Conservation (phyloP, 2,113 vertebrate species). For the Mirounga angustirostris region DNA sequence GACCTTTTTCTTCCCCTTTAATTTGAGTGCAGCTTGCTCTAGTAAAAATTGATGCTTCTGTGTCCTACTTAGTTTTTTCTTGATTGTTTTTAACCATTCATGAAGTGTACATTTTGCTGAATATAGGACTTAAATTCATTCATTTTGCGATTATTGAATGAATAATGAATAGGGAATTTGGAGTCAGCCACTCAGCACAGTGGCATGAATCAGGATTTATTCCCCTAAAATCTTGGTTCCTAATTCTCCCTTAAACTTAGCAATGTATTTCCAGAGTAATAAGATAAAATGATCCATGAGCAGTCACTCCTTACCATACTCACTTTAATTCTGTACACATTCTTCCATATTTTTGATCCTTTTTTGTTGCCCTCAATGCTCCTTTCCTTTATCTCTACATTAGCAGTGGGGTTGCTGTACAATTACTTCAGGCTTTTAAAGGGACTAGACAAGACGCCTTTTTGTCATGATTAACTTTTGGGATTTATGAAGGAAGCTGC, state of each 20-base stretch:
- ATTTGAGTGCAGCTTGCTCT: not conserved
- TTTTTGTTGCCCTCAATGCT: conserved; percentile 46
- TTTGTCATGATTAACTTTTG: conserved; percentile 75
- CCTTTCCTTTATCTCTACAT: conserved; percentile 71
- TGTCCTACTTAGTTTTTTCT: not conserved
- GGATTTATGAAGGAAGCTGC: conserved; percentile 59
- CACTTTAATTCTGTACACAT: conserved; percentile 57
- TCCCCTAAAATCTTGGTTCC: conserved; percentile 1
- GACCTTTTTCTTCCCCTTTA: not conserved
- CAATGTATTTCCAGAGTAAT: not conserved
- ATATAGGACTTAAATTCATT: not conserved
- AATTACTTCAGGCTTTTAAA: conserved; percentile 76
- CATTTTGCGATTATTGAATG: conserved; percentile 18
- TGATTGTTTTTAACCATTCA: not conserved
- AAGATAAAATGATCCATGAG: not conserved
- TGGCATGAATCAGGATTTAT: not conserved
- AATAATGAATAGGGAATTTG: conserved; percentile 46
- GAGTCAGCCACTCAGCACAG: not conserved
- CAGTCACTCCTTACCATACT: not conserved
- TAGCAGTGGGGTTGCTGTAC: conserved; percentile 67
- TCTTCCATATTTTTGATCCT: not conserved
- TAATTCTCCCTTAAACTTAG: not conserved
- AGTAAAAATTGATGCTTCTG: not conserved
- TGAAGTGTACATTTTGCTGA: not conserved
- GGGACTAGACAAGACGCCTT: conserved; percentile 65